Base-by-base conservation (phyloP, 1,140 invertebrate species). In the Aphelinus atriplicis region DNA sequence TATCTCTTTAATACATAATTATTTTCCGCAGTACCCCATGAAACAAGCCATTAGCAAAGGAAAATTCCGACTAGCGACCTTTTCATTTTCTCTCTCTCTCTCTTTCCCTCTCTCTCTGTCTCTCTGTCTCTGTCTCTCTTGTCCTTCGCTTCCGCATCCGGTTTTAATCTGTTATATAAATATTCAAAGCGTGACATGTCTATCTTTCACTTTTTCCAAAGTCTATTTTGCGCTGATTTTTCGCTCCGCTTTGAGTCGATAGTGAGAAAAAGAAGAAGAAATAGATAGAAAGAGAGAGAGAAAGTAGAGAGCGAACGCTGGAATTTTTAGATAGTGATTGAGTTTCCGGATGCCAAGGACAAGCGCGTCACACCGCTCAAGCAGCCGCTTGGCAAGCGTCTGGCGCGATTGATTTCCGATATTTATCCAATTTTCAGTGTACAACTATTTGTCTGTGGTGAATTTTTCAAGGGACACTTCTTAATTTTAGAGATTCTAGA, bases 281-380 rank as follows among this genome's bases (percentile, higher is more conserved):
- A 26, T 26, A 26, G 26, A 26, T 26, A 26, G 26, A 26, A 26
- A 26, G 26, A 26, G 26, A 26, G 26, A 26, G 26, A 26, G 26
- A 26, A 26, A 26, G 26, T 26, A 7, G 10, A 10, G 50, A 9
- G 6, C 2, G 2, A 26, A 45, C 1, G 3, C 26, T 69, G 48
- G 48, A 51, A 65, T 58, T 72, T 63, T 71, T 64, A 47, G 43
- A 47, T 4, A 47, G 10, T 9, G 70, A n/a, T n/a, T 46, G 45
- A 46, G 26, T 56, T 71, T 71, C 63, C 61, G 71, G 71, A 72
- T 65, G 4, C 47, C 71, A 72, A 65, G 55, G 62, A 58, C 58
- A 50, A 6, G 51, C 51, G 10, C 55, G 51, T 63, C 47, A 65
- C 48, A 9, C 7, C 6, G 9, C 26, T 57, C 42, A 26, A 48